Evolutionary conservation across 2,797 vertebrate species (phyloP).

Genomic region (Clarias fuscus): DNA sequence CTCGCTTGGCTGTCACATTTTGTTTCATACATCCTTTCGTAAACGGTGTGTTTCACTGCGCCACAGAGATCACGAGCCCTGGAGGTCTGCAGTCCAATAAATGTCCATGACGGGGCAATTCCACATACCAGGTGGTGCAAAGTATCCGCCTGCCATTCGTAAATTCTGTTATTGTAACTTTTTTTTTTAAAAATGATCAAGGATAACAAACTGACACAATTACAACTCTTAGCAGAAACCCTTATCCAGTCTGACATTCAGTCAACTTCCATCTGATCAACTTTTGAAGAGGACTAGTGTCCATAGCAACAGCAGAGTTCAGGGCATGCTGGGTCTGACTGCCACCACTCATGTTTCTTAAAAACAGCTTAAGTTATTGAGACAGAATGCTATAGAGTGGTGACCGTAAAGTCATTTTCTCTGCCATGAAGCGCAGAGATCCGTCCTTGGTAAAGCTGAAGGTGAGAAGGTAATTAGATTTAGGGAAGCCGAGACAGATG

Average conservation of each 20-base stretch:
- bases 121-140: not conserved
- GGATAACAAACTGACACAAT: not conserved
- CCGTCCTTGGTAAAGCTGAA: not conserved
- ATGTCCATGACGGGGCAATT: not conserved
- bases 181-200: not conserved
- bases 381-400: not conserved
- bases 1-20: not conserved
- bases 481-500: not conserved
- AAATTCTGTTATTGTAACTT: not conserved
- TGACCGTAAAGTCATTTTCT: not conserved
- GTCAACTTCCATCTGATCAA: not conserved
- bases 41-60: conserved; percentile 23
- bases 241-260: not conserved
- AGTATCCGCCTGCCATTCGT: not conserved
- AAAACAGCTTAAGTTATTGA: not conserved
- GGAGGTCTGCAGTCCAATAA: conserved; percentile 5
- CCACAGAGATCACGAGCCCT: not conserved
- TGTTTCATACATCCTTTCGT: not conserved
- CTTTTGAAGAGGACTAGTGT: not conserved
- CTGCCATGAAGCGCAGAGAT: not conserved
- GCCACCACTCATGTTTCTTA: not conserved
- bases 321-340: not conserved
- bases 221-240: not conserved
- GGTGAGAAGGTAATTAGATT: conserved; percentile 6
- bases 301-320: not conserved